Percentiles rank a stretch among this genome's conserved stretches.
Evolutionary conservation across 2,113 vertebrate genomes (phyloP).

Genomic region (Rattus rattus): DNA sequence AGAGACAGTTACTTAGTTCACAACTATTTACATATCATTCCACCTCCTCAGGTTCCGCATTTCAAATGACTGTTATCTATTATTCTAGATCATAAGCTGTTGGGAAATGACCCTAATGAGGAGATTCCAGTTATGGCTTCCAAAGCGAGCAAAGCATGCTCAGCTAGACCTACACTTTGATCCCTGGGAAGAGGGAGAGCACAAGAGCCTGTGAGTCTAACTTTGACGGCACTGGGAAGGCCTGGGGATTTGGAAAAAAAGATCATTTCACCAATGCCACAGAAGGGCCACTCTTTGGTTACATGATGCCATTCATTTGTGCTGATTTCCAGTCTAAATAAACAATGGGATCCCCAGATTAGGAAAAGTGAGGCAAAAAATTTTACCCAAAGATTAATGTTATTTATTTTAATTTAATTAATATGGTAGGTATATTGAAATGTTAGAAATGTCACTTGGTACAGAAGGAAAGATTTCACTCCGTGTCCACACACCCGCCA

Average conservation of each 20-base stretch:
- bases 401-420: constrained; percentile 12
- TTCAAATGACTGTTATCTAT: background rate
- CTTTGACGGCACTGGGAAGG: background rate
- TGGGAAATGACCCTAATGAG: background rate
- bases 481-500: no score
- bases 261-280: background rate
- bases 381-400: background rate
- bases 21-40: background rate
- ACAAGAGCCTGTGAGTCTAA: background rate
- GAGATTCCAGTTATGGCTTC: background rate
- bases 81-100: background rate
- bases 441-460: background rate
- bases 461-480: background rate
- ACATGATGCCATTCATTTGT: background rate
- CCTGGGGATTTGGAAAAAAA: background rate
- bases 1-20: background rate
- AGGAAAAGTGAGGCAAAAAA: background rate
- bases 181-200: background rate
- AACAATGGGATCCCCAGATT: background rate
- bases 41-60: background rate
- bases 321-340: background rate
- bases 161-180: background rate
- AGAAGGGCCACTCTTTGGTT: background rate
- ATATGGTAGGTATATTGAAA: background rate
- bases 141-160: background rate